Conservation (phyloP, 2,113 vertebrate genomes). For the Rana temporaria region DNA sequence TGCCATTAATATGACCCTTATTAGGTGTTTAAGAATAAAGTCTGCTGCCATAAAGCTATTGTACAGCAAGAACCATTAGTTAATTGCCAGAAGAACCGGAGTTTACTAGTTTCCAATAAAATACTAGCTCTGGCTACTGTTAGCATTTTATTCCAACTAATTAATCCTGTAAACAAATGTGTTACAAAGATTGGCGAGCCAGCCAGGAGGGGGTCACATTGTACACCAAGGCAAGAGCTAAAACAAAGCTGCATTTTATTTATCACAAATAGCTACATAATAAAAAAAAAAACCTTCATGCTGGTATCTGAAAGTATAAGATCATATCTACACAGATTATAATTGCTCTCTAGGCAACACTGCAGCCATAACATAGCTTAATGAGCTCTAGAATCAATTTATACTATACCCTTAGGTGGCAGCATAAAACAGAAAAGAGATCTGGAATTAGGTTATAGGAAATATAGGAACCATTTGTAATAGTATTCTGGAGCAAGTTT, state of each 20-base stretch:
- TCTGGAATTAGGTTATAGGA: constrained; percentile 28
- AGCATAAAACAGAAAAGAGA: constrained; percentile 38
- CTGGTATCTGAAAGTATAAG: constrained; percentile 33
- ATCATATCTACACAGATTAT: constrained; percentile 56
- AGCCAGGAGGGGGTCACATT: neutral
- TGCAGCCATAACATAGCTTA: constrained; percentile 36
- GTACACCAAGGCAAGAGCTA: neutral
- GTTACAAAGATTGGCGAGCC: neutral
- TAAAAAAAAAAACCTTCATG: constrained; percentile 21
- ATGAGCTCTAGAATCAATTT: constrained; percentile 52
- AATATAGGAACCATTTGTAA: constrained; percentile 26
- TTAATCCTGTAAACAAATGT: neutral
- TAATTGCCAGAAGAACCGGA: constrained; percentile 1
- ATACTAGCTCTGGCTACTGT: neutral
- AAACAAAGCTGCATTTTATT: neutral
- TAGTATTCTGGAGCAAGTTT: constrained; percentile 10
- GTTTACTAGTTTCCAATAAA: neutral
- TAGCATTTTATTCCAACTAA: neutral
- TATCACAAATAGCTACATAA: constrained; percentile 29
- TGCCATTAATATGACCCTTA: constrained; percentile 19
- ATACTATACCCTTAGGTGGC: constrained; percentile 55
- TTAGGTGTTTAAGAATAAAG: constrained; percentile 3
- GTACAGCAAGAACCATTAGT: constrained; percentile 1
- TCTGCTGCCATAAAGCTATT: neutral
- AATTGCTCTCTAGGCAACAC: constrained; percentile 48